Evolutionary conservation across 2,888 invertebrate genomes (phyloP), one percentile per base, ranked within the genome.

Genomic region (Apodemia mormo): DNA sequence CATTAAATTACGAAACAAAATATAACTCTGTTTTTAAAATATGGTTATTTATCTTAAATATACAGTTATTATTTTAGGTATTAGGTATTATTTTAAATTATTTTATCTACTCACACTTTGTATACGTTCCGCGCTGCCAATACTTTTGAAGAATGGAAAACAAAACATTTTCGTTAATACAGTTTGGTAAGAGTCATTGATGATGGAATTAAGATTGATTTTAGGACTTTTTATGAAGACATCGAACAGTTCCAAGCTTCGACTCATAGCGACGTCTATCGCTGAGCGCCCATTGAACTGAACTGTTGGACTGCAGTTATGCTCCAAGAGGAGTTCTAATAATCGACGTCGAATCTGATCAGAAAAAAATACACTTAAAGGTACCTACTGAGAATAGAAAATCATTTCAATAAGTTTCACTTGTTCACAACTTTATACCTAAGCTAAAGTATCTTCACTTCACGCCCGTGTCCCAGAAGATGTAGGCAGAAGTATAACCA

Each of bases 111-210:
- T 30, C 82, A 90, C 92, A 75, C 76, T 83, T 81, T 85, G 85
- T 49, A 87, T 68, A 45, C 85, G 80, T 2, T 85, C 83, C 14
- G 74, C 10, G 10, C 77, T 72, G 14, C 78, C 73, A n/a, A 87
- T 69, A 2, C 76, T 80, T 73, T 77, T 86, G 73, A 83, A 88
- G 73, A 81, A 90, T 1, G 84, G 77, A 5, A 80, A 68, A 12
- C 78, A 76, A 70, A 92, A 90, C 78, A 90, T 84, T 76, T 91
- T 91, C 0, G 86, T 78, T 5, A 92, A 81, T 54, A 88, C 78
- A 9, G 79, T 87, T 70, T 92, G 89, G 70, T 88, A 85, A 0
- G 66, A 45, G 9, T 81, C 77, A 75, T 92, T 91, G 66, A 92
- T 91, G 8, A 80, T 54, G 1, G 80, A 80, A 70, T 92, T 92